Conservation (phyloP, 1,140 invertebrate genomes). For the Penaeus vannamei region DNA sequence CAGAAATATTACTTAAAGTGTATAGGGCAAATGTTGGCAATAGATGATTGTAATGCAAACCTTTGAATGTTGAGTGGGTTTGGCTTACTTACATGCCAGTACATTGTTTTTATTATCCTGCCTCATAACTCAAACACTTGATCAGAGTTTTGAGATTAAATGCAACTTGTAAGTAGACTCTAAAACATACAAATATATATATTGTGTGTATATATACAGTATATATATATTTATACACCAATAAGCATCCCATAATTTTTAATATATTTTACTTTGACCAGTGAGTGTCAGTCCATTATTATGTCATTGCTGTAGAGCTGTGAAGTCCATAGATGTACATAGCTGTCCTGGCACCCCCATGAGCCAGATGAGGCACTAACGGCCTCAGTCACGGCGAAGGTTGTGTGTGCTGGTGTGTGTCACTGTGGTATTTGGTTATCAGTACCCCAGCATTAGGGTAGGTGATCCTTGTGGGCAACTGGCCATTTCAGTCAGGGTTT, state of each 20-base stretch:
- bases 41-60: background rate
- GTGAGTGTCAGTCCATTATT: background rate
- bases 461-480: slow-evolving; percentile 30
- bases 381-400: slow-evolving; percentile 31
- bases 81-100: too few relatives aligned
- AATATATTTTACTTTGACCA: too few relatives aligned
- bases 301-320: slow-evolving; percentile 47
- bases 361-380: slow-evolving; percentile 9
- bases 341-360: slow-evolving; percentile 42
- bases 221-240: too few relatives aligned
- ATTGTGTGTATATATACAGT: too few relatives aligned
- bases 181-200: too few relatives aligned
- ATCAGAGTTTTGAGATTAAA: too few relatives aligned
- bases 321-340: slow-evolving; percentile 25
- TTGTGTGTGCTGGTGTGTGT: slow-evolving; percentile 41
- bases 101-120: too few relatives aligned
- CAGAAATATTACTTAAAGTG: slow-evolving; percentile 20
- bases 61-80: too few relatives aligned
- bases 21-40: background rate
- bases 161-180: too few relatives aligned
- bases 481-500: background rate
- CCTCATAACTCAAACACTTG: too few relatives aligned
- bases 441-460: background rate
- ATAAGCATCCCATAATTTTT: too few relatives aligned
- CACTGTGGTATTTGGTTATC: background rate